Conservation (phyloP, 2,113 vertebrate species). For the Phrynosoma blainvillii region DNA sequence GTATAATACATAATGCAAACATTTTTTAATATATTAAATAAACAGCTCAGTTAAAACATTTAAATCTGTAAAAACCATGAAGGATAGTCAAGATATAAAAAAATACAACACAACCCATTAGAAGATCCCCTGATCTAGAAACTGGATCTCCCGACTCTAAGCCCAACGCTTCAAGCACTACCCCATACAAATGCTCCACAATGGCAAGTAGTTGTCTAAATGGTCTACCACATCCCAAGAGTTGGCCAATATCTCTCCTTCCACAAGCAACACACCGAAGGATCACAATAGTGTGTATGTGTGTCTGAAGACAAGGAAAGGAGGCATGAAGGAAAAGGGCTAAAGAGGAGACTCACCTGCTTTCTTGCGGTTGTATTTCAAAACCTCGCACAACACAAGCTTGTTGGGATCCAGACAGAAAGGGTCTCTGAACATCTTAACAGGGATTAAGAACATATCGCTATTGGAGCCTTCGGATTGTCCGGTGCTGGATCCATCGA, state of each 20-base stretch:
- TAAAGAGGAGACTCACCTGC: slow-evolving; percentile 70
- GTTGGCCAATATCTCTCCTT: background rate
- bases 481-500: slow-evolving; percentile 77
- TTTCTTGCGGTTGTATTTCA: slow-evolving; percentile 79
- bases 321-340: background rate
- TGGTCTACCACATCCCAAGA: no score
- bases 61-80: no score
- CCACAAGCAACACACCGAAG: background rate
- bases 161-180: no score
- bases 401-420: slow-evolving; percentile 78
- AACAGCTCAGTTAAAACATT: no score
- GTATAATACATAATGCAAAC: no score
- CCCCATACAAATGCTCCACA: no score
- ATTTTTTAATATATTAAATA: no score
- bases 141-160: no score
- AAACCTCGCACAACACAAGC: slow-evolving; percentile 83
- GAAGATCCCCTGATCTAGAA: no score
- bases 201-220: background rate
- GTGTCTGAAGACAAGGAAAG: background rate
- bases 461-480: slow-evolving; percentile 85
- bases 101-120: no score
- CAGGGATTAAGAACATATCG: slow-evolving; percentile 84
- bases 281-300: no score
- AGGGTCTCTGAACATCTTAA: slow-evolving; percentile 83
- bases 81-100: no score